Base-by-base conservation (phyloP, 2,888 invertebrate genomes). In the Cheilosia pagana region DNA sequence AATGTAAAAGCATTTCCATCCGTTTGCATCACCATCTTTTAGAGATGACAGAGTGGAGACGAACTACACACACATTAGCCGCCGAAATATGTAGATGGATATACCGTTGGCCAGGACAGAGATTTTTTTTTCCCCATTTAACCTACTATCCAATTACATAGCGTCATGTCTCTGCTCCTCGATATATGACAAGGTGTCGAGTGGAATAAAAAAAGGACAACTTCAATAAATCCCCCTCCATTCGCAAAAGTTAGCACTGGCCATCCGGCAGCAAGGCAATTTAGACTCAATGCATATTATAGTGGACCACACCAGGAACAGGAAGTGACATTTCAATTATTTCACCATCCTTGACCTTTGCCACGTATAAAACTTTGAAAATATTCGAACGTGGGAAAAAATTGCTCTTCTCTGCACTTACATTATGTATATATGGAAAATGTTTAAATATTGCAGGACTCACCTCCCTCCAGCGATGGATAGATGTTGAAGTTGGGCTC, bases 401-500 rank as follows among this genome's bases (percentile, higher is more conserved):
- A 39, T 39, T 2, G n/a, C 39, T 39, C 14, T 41, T n/a, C 16
- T 43, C 41, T 6, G n/a, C 14, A 7, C 12, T 16, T 43, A 14
- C 6, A n/a, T n/a, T 6, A 16, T 43, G 8, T 7, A 10, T 12
- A 14, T 23, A 45, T 45, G 5, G 10, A 23, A 35, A 21, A 50
- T 45, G 16, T 25, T 25, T 28, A 25, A 16, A 28, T 28, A 16
- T 28, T 41, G 14, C 45, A 19, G 4, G 59, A 89, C 93, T 92
- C 89, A 93, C 93, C 93, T 87, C 93, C 93, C 88, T 93, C 92
- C 41, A 93, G 88, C 23, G 93, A 93, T 81, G 93, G 93, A 88
- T 93, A 93, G 85, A 93, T 93, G 89, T 93, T 93, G 89, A 93
- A 93, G 87, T 92, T 92, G 16, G 93, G 93, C 83, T 93, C 93